phyloP scores from a whole-genome alignment of 2,113 vertebrate genomes.

The Solea senegalensis region DNA sequence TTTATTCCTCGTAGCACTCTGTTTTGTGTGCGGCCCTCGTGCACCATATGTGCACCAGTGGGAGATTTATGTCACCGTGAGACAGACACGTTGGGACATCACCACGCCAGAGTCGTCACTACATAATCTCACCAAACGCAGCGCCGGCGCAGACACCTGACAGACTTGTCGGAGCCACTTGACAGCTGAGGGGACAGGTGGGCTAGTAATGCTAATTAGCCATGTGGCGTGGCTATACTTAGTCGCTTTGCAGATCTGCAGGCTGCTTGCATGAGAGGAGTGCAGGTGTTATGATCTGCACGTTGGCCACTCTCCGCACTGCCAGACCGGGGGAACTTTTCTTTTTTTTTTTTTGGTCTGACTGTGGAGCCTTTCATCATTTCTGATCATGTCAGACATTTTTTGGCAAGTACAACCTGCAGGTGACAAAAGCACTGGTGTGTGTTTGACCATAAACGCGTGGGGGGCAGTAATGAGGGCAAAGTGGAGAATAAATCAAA shows the following conservation, averaged over 20 bases:
- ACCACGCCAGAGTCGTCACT: conserved; percentile 16
- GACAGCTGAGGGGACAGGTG: conserved; percentile 40
- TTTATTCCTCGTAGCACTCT: not conserved
- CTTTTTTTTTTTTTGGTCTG: conserved; percentile 57
- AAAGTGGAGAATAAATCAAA: conserved; percentile 52
- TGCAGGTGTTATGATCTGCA: conserved; percentile 33
- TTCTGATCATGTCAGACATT: conserved; percentile 58
- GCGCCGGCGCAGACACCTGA: conserved; percentile 24
- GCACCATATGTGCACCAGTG: conserved; percentile 16
- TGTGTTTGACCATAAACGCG: conserved; percentile 56
- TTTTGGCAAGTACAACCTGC: conserved; percentile 56
- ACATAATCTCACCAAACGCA: conserved; percentile 38
- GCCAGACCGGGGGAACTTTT: conserved; percentile 43
- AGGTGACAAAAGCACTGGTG: conserved; percentile 51
- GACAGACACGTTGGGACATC: conserved; percentile 30
- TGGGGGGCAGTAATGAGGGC: conserved; percentile 57
- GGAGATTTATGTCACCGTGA: conserved; percentile 17
- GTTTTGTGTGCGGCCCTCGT: conserved; percentile 12
- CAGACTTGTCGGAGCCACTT: conserved; percentile 39
- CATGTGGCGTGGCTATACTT: conserved; percentile 32
- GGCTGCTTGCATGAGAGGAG: conserved; percentile 8
- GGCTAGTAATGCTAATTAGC: conserved; percentile 68
- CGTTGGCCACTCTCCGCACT: conserved; percentile 24
- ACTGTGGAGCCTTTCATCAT: conserved; percentile 61
- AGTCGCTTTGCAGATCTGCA: conserved; percentile 26